Evolutionary conservation across 2,888 invertebrate genomes (phyloP).

Genomic region (Lepidochrysops patricia): DNA sequence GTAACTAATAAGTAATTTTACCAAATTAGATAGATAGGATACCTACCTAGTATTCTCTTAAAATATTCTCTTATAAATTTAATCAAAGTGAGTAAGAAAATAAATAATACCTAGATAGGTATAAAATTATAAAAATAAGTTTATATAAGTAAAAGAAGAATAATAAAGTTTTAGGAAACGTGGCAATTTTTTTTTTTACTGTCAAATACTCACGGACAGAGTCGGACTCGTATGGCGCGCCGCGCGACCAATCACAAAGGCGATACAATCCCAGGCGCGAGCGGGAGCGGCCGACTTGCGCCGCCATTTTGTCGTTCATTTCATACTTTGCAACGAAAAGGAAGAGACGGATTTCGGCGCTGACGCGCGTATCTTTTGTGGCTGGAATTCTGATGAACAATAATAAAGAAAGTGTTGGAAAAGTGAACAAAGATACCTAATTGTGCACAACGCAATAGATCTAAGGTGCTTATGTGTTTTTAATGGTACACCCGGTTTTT

Average conservation of each 20-base stretch:
- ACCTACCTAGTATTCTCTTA: too few relatives aligned
- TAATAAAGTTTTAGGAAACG: not conserved
- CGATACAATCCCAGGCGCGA: not conserved
- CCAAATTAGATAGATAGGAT: too few relatives aligned
- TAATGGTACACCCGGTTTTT: not conserved
- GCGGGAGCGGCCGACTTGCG: conserved; percentile 12
- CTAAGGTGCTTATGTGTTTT: not conserved
- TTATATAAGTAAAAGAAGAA: not conserved
- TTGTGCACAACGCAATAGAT: not conserved
- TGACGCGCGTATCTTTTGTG: conserved; percentile 20
- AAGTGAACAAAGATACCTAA: conserved; percentile 14
- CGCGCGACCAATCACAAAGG: not conserved
- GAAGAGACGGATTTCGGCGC: conserved; percentile 28
- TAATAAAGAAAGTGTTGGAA: conserved; percentile 12
- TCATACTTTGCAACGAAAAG: conserved; percentile 26
- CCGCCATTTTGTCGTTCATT: conserved; percentile 44
- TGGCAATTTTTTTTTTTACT: not conserved
- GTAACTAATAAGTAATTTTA: too few relatives aligned
- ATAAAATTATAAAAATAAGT: too few relatives aligned
- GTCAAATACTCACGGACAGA: too few relatives aligned
- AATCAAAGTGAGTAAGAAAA: not conserved
- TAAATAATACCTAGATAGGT: too few relatives aligned
- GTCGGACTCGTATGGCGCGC: not conserved
- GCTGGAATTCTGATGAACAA: not conserved
- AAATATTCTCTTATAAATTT: not conserved